Conservation (phyloP, 2,113 vertebrate genomes). For the Equus quagga region DNA sequence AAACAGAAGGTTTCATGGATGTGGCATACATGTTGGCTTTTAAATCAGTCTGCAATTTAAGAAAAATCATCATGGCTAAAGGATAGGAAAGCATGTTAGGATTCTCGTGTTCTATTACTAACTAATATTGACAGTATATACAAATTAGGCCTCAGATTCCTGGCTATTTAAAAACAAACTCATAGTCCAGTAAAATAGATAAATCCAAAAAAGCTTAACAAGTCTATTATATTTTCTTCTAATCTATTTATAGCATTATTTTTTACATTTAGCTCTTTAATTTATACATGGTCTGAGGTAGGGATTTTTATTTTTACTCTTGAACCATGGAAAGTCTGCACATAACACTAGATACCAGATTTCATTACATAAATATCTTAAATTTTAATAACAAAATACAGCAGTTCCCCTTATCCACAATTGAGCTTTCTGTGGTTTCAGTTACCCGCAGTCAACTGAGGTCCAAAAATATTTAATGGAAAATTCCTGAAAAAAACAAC, state of each 20-base stretch:
- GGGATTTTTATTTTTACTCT: slow-evolving; percentile 4
- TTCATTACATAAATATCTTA: not conserved
- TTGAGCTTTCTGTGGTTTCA: too few relatives aligned
- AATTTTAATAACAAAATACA: slow-evolving; percentile 27
- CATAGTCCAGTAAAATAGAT: too few relatives aligned
- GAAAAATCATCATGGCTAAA: not conserved
- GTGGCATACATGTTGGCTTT: not conserved
- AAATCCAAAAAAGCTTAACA: not conserved
- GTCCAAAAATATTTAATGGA: too few relatives aligned
- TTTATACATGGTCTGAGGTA: not conserved
- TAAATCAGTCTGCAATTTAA: not conserved
- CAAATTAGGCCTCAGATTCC: not conserved
- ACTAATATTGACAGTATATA: not conserved
- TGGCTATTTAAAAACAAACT: too few relatives aligned
- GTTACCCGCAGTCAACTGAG: too few relatives aligned
- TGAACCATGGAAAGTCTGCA: not conserved
- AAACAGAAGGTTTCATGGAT: not conserved
- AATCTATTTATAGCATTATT: not conserved
- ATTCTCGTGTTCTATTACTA: not conserved
- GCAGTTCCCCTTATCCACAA: too few relatives aligned
- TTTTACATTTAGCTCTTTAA: not conserved
- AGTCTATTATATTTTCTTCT: not conserved
- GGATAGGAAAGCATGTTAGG: not conserved
- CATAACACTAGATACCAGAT: slow-evolving; percentile 9
- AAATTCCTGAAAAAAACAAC: too few relatives aligned